Evolutionary conservation across 2,113 vertebrate species (phyloP).

Genomic region (Passer montanus): DNA sequence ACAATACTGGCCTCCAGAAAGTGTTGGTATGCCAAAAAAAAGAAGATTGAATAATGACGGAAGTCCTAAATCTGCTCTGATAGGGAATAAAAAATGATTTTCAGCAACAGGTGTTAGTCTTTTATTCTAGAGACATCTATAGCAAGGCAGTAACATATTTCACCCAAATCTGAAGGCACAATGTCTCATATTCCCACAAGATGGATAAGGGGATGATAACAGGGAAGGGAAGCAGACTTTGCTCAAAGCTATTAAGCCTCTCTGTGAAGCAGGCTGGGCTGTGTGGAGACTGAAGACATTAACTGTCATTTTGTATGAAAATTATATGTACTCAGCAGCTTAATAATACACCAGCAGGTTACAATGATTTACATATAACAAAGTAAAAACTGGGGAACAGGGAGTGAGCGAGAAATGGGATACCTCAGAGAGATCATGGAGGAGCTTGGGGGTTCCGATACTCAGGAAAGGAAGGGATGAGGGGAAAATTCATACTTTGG

Average conservation of each 20-base stretch:
- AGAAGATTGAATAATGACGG: neutral
- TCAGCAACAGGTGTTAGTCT: neutral
- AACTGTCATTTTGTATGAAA: slow-evolving; percentile 37
- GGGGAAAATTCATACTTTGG: neutral
- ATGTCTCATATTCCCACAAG: neutral
- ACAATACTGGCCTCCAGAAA: neutral
- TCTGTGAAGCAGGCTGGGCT: neutral
- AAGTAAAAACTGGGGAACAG: neutral
- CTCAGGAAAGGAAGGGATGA: neutral
- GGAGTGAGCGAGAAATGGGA: neutral
- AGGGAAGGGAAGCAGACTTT: slow-evolving; percentile 27
- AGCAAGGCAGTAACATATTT: neutral
- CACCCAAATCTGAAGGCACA: neutral
- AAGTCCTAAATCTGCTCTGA: neutral
- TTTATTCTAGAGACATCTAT: neutral
- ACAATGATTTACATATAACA: neutral
- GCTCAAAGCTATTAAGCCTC: neutral
- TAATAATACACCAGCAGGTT: neutral
- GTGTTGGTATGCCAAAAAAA: neutral
- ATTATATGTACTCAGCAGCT: neutral
- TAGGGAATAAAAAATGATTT: neutral
- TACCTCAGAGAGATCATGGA: neutral
- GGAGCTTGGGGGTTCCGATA: neutral
- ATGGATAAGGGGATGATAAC: neutral
- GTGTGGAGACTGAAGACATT: neutral